Evolutionary conservation across 2,113 vertebrate genomes (phyloP).

Genomic region (Neotoma lepida): DNA sequence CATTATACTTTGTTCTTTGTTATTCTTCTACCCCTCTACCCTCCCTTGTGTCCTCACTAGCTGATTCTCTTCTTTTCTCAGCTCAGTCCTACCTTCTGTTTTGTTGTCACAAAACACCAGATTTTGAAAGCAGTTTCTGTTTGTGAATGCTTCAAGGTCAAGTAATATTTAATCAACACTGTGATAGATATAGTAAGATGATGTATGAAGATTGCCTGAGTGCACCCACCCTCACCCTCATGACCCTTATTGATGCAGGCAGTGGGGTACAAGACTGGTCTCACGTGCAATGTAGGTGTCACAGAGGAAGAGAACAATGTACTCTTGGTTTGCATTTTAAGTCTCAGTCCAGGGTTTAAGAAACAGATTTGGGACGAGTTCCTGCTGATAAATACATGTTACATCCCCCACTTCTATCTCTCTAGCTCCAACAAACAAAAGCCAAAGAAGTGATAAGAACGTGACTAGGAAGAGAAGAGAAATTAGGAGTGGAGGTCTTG

Average conservation of each 20-base stretch:
- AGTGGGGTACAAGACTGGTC: neutral
- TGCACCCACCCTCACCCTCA: neutral
- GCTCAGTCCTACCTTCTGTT: neutral
- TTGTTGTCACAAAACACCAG: neutral
- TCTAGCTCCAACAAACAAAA: slow-evolving; percentile 2
- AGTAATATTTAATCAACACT: slow-evolving; percentile 12
- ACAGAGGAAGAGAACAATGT: neutral
- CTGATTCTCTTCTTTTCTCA: neutral
- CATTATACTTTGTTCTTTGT: neutral
- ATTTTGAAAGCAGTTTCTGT: slow-evolving; percentile 16
- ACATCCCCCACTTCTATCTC: neutral
- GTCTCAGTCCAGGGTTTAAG: slow-evolving; percentile 9
- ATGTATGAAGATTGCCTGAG: slow-evolving; percentile 18
- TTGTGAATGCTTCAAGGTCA: neutral
- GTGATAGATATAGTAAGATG: neutral
- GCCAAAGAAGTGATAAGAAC: neutral
- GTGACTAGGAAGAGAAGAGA: slow-evolving; percentile 25
- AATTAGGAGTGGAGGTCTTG: slow-evolving; percentile 27
- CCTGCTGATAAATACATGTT: neutral
- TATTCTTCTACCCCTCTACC: no score
- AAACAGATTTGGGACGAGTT: slow-evolving; percentile 37
- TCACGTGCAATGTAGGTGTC: neutral
- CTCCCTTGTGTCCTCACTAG: neutral
- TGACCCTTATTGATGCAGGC: neutral
- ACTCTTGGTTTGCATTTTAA: slow-evolving; percentile 32